phyloP scores from a whole-genome alignment of 2,113 vertebrate genomes.

The Puma concolor region DNA sequence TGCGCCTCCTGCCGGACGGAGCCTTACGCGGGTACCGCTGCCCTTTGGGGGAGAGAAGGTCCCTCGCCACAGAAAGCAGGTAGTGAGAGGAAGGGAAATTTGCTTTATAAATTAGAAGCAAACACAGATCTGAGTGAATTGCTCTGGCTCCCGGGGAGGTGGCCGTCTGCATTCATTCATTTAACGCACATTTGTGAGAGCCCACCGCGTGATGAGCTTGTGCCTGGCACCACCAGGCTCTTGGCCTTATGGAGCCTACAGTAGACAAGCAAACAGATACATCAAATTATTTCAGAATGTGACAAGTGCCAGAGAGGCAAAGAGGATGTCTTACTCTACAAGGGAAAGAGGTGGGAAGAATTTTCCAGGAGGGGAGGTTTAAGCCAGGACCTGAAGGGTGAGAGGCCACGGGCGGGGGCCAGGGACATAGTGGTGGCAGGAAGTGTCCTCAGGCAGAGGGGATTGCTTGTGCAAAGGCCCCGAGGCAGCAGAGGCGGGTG shows the following conservation, averaged over 20 bases:
- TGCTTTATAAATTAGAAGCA: background rate
- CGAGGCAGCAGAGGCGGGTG: background rate
- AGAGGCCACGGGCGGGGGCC: background rate
- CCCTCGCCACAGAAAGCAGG: accelerated
- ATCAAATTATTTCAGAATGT: background rate
- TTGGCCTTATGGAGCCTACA: background rate
- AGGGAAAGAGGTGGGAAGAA: background rate
- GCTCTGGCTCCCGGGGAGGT: background rate
- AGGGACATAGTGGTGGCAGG: background rate
- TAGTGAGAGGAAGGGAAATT: background rate
- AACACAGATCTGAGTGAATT: accelerated
- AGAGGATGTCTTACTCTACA: background rate
- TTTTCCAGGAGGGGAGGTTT: background rate
- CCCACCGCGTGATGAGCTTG: accelerated
- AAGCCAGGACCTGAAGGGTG: background rate
- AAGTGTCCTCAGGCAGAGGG: background rate
- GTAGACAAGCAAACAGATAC: background rate
- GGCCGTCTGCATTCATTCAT: background rate
- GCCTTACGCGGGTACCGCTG: too few species aligned
- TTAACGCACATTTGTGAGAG: accelerated
- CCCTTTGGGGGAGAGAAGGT: background rate
- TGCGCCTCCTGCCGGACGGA: accelerated
- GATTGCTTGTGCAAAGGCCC: background rate
- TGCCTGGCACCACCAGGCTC: too few species aligned
- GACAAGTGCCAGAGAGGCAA: accelerated